Base-by-base conservation (phyloP, 2,888 invertebrate genomes). In the Drosophila mercatorum region DNA sequence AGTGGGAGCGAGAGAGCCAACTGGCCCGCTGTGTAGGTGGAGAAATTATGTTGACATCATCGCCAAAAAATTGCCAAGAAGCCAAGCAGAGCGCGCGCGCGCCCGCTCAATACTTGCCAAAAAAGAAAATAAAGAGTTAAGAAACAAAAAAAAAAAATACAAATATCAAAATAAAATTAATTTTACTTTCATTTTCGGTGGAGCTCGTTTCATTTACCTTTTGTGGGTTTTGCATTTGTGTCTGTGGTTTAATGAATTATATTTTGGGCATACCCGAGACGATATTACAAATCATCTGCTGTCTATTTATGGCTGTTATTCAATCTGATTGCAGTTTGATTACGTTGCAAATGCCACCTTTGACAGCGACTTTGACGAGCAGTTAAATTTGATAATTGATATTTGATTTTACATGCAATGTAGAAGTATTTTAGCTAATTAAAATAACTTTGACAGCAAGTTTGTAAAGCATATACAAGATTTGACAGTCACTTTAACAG, bases 1-100 rank as follows among this genome's bases (percentile, higher is more conserved):
- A 65, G 47, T 53, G 44, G 55, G 36, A 22, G 8, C 46, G 36
- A n/a, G 53, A 40, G 53, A 40, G 58, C 12, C 6, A 71, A 57
- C 65, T 79, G 60, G 78, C 83, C 74, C 56, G 75, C 78, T 86
- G 88, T 89, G 87, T 87, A 87, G 87, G 87, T 83, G 87, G 88
- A 89, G 88, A 87, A 87, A 87, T 87, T 89, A 85, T 87, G 89
- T 87, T 87, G 87, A 89, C 89, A 87, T 89, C 89, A 87, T 89
- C 86, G 77, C 80, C 75, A 76, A 86, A 86, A 85, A 79, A 75
- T 88, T 67, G 84, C 88, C 77, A 78, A 85, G 76, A 88, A 88
- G 84, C 75, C 71, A 71, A 71, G 69, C 81, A 62, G 64, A 56
- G 64, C 49, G 62, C 57, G 51, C 66, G 7, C 17, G 17, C 68